Conservation (phyloP, 2,113 vertebrate species). For the Scalopus aquaticus region DNA sequence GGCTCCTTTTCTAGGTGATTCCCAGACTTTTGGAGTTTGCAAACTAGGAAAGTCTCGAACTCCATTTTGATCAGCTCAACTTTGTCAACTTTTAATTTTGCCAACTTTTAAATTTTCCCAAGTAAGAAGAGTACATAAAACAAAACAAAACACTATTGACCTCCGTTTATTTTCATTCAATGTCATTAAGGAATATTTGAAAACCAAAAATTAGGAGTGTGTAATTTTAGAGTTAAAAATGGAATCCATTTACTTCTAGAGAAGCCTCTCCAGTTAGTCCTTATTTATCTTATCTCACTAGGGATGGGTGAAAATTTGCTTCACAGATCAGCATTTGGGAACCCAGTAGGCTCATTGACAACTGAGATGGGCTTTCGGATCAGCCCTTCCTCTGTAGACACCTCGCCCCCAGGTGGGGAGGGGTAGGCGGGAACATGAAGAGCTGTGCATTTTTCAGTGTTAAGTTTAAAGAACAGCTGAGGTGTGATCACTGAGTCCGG, state of each 20-base stretch:
- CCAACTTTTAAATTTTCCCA: slow-evolving; percentile 48
- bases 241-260: background rate
- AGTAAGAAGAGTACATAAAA: background rate
- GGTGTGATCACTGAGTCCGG: background rate
- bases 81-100: slow-evolving; percentile 46
- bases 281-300: background rate
- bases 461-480: background rate
- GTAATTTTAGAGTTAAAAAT: background rate
- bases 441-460: background rate
- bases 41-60: slow-evolving; percentile 17
- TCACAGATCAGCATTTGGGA: background rate
- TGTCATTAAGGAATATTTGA: slow-evolving; percentile 17
- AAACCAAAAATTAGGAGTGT: slow-evolving; percentile 16
- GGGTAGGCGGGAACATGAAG: fast-evolving
- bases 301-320: background rate
- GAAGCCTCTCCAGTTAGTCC: background rate
- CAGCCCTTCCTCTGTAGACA: background rate
- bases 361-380: background rate
- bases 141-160: background rate
- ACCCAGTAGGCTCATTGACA: background rate
- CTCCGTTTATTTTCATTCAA: background rate
- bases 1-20: background rate
- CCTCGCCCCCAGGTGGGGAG: background rate
- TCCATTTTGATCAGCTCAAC: background rate
- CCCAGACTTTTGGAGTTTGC: background rate